These are phyloP conservation scores for Cryptotermes secundus DNA, from an alignment of 1,140 invertebrate genomes.

Conservation along the genomic window DNA sequence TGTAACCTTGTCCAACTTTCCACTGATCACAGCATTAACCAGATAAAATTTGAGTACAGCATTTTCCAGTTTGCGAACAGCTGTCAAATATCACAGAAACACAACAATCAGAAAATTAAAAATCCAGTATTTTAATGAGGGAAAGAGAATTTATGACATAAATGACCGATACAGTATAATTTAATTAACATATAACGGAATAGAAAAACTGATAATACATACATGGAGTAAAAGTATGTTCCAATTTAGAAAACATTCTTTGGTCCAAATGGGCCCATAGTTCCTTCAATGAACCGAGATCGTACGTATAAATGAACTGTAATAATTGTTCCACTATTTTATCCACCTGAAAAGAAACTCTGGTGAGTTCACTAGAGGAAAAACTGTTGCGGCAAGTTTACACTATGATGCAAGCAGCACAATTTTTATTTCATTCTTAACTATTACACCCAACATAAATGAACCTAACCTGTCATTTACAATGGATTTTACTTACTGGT, in stretches of 20 bases:
- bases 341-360: conserved; percentile 64
- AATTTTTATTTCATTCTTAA: background rate
- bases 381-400: background rate
- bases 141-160: background rate
- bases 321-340: conserved; percentile 87
- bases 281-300: conserved; percentile 74
- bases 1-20: conserved; percentile 78
- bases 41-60: conserved; percentile 88
- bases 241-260: conserved; percentile 82
- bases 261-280: conserved; percentile 86
- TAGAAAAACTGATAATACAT: conserved; percentile 37
- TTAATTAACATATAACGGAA: background rate
- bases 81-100: conserved; percentile 49
- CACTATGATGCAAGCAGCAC: background rate
- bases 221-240: conserved; percentile 77
- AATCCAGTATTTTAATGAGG: background rate
- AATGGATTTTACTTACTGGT: background rate
- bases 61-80: conserved; percentile 84
- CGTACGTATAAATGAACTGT: conserved; percentile 73
- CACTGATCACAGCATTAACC: conserved; percentile 78
- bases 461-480: background rate
- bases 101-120: background rate
- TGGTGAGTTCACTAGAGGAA: background rate
- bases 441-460: background rate
- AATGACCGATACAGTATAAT: background rate